Evolutionary conservation across 2,113 vertebrate genomes (phyloP).

Genomic region (Sylvietta virens): DNA sequence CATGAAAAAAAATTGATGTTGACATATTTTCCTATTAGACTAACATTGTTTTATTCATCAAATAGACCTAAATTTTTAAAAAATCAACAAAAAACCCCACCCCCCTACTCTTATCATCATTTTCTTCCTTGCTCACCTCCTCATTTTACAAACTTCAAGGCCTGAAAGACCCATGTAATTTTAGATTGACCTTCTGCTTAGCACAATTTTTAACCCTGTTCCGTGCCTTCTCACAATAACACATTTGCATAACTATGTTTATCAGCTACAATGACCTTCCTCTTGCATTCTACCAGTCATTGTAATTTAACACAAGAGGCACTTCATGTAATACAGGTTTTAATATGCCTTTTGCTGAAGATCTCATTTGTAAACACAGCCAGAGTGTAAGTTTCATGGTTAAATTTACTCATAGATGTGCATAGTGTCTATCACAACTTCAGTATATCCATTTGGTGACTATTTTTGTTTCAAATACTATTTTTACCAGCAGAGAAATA

Average conservation of each 20-base stretch:
- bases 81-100: neutral
- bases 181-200: constrained; percentile 6
- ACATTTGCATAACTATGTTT: constrained; percentile 55
- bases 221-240: constrained; percentile 8
- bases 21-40: neutral
- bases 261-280: constrained; percentile 31
- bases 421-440: neutral
- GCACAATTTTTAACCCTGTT: constrained; percentile 23
- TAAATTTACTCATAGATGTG: neutral
- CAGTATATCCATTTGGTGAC: neutral
- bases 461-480: neutral
- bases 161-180: neutral
- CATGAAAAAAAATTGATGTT: neutral
- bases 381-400: neutral
- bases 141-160: neutral
- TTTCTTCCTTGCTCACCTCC: neutral
- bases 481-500: neutral
- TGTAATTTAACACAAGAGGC: constrained; percentile 25
- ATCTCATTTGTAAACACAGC: neutral
- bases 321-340: neutral
- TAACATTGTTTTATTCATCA: neutral
- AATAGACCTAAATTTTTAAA: neutral
- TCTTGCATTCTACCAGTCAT: constrained; percentile 7
- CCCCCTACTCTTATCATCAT: neutral
- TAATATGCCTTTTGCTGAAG: neutral